Conservation (phyloP, 35 echinoderm and acorn worm genomes). For the Diadema setosum region DNA sequence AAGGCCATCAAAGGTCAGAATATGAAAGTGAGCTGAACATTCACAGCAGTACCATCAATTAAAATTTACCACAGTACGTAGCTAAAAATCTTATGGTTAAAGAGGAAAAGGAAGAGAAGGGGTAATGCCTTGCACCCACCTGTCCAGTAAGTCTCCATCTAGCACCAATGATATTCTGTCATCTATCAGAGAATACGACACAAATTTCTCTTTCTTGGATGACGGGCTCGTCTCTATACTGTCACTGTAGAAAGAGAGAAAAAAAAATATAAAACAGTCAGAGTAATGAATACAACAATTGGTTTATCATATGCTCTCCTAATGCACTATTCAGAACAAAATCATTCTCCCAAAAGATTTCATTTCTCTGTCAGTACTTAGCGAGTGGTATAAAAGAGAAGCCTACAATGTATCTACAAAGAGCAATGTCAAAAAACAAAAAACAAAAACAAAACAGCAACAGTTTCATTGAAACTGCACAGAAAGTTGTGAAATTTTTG, state of each 20-base stretch:
- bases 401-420: no score
- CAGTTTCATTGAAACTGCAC: no score
- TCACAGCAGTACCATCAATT: no score
- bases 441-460: no score
- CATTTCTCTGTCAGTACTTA: no score
- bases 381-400: no score
- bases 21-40: no score
- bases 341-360: no score
- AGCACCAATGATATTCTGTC: conserved; percentile 55
- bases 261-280: neutral
- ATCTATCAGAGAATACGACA: conserved; percentile 47
- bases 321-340: no score
- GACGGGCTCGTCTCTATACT: neutral
- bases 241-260: conserved; percentile 12
- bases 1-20: no score
- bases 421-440: no score
- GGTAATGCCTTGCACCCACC: conserved; percentile 10
- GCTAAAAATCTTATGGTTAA: neutral
- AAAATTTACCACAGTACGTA: neutral
- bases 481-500: no score
- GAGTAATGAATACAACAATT: neutral
- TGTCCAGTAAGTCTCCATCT: conserved; percentile 36
- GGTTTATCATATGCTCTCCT: neutral
- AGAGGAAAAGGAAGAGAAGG: neutral
- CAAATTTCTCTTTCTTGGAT: conserved; percentile 23